Percentiles rank a stretch among this genome's conserved stretches.
These are phyloP conservation scores for Phalanger gymnotis DNA, from an alignment of 2,797 vertebrate species.

Conservation along the genomic window DNA sequence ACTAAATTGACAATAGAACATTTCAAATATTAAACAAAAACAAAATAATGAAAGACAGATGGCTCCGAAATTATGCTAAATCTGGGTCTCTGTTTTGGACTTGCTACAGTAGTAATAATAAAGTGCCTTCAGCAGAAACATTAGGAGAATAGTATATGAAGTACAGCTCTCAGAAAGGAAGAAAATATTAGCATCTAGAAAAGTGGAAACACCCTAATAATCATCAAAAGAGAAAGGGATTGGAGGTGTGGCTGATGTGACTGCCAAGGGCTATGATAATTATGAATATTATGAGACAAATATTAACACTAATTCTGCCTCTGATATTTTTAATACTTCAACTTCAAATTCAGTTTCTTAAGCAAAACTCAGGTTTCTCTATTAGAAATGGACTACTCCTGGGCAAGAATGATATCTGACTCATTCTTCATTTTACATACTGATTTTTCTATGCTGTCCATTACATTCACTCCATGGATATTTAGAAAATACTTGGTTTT, in stretches of 20 bases:
- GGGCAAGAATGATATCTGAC: not conserved
- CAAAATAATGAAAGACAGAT: not conserved
- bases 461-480: not conserved
- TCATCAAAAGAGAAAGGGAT: not conserved
- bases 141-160: not conserved
- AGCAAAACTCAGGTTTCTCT: not conserved
- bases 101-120: not conserved
- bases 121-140: not conserved
- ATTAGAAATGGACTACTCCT: not conserved
- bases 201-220: conserved; percentile 2
- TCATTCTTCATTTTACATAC: not conserved
- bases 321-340: not conserved
- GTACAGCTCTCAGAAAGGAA: not conserved
- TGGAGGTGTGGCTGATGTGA: not conserved
- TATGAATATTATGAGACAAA: not conserved
- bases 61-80: not conserved
- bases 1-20: not conserved
- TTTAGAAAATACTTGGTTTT: not conserved
- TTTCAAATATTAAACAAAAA: not conserved
- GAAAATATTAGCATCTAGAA: not conserved
- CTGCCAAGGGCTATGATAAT: not conserved
- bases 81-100: accelerated
- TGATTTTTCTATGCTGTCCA: not conserved
- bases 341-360: not conserved
- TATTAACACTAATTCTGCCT: not conserved